Evolutionary conservation across 2,113 vertebrate species (phyloP), one percentile per base, ranked within the genome.

Genomic region (Siniperca knerii): DNA sequence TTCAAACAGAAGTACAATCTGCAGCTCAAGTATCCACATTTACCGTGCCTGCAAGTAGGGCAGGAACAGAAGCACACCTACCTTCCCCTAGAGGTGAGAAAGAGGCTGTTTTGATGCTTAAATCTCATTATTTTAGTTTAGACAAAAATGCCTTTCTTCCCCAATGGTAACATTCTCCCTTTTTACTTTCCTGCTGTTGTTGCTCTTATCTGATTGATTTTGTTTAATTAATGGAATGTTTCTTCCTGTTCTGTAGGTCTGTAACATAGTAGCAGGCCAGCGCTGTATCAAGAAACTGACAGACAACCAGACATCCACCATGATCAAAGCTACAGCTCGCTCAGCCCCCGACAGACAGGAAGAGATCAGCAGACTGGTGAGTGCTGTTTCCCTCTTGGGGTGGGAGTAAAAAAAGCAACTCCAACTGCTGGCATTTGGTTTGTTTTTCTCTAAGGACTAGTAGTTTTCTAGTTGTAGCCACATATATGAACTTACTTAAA

Each of bases 41-140:
- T 99, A 87, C 98, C 98, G 68, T 99, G 98, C 90, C 96, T 99
- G 77, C 98, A 99, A 93, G 98, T 99, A 64, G 98, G 98, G 8
- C 98, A 99, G 93, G 98, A 99, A 81, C 98, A 99, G 94, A 99
- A 99, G 92, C 98, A 99, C 95, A 99, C 98, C 0, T 99, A 99
- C 86, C 92, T 99, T 71, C 98, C 98, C 20, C 96, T 99, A 74
- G 98, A 99, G 97, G 98, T 99, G 93, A 97, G 96, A 37, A 50
- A 48, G 2, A 29, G 13, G 2, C 20, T 3, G 8, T 83, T 50
- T 20, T 70, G 4, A 40, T 1, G 0, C 25, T 12, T 29, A 52
- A 66, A 50, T 50, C 7, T 71, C 20, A 44, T 68, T 33, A 20
- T 57, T 79, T 70, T 16, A 25, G 15, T 61, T 25, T 0, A 42